Evolutionary conservation across 1,140 invertebrate genomes (phyloP), one percentile per base, ranked within the genome.

Genomic region (Chymomyza costata): DNA sequence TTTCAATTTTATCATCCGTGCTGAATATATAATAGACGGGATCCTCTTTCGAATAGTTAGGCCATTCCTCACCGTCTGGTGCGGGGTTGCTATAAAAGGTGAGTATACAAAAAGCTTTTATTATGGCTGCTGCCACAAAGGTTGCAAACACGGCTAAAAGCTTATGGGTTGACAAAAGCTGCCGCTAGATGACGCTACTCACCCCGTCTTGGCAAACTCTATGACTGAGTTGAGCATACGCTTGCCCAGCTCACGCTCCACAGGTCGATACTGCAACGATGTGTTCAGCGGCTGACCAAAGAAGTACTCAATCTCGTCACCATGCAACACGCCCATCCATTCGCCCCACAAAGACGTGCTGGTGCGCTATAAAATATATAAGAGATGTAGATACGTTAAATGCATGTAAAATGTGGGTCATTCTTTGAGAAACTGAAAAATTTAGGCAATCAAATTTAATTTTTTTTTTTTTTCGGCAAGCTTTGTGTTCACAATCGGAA

Each of bases 281-380:
- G 89, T 90, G 87, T 96, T 95, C 46, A 97, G 87, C 2, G 95
- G 95, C 85, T 95, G 93, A 11, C 97, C 97, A 78, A 98, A 98
- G 44, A 97, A 93, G 86, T 97, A 98, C 86, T 96, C 94, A 68
- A 99, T 95, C 86, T 99, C 97, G 82, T 98, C 96, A 2, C 94
- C 97, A 76, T 99, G 97, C 90, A 98, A 92, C 32, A 97, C 95
- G 0, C 97, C 97, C 95, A 98, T 97, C 97, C 97, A 98, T 82
- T 95, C 90, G 11, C 95, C 96, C 97, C 96, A 98, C 16, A 95
- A 88, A 78, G 93, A 94, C 7, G 91, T 93, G 73, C 93, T 94
- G 7, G 94, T 95, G 61, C 95, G 91, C 92, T 97, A 92, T 6
- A 93, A 85, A 48, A 48, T 15, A 49, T 18, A 25, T 28, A 28